Evolutionary conservation across 2,797 vertebrate species (phyloP), one percentile per base, ranked within the genome.

Genomic region (Acipenser transmontanus): DNA sequence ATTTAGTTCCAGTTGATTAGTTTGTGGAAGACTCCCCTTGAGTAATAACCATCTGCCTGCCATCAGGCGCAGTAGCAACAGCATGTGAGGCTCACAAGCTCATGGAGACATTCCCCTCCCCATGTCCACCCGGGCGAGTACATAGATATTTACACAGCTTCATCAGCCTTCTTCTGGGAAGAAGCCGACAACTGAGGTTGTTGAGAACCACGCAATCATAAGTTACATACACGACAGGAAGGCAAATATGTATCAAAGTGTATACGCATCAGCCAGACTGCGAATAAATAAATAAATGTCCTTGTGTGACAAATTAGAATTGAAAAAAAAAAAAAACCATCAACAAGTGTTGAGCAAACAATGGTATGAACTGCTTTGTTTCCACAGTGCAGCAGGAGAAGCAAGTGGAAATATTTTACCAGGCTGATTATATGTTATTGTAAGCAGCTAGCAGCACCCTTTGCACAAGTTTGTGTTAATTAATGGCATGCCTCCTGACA

Each of bases 171-270:
- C 62, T 67, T 56, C 9, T 61, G 67, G 60, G 60, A 61, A 61
- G 13, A 61, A 20, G 11, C 20, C 14, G 11, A 52, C 6, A 7
- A 3, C n/a, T 7, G 62, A 61, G 48, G 54, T 69, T 67, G 68
- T 68, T 63, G 60, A 47, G 54, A 74, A 60, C 63, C 14, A 59
- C 61, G 61, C 64, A 68, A 62, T 72, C 69, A 75, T 70, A 70
- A 77, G 74, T 77, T 64, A 50, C 62, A 52, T 68, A 71, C 71
- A 68, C 72, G 10, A 69, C 64, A 62, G 49, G 62, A 73, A 69
- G 70, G 69, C 66, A 70, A 68, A 59, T 66, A 69, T 68, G 71
- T 66, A 69, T 69, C 70, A 70, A 50, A 59, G 74, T 67, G 76
- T 63, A 74, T 17, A n/a, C 68, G 66, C 67, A 61, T 20, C 64